phyloP scores from a whole-genome alignment of 2,888 invertebrate genomes.

The Apomyelois bistriatella region DNA sequence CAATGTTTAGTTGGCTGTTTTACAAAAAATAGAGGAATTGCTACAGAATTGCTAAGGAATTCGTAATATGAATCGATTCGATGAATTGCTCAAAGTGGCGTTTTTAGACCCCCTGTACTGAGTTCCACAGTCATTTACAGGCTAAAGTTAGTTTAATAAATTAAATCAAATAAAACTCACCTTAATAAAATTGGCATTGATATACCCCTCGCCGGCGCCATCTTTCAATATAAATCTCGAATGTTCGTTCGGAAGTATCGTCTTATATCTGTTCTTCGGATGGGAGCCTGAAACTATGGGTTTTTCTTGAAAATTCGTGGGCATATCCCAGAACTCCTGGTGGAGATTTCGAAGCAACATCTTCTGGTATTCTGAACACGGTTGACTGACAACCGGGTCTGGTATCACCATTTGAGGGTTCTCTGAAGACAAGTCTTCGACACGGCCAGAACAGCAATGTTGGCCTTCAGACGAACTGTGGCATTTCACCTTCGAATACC shows the following conservation, averaged over 20 bases:
- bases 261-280: conserved; percentile 93
- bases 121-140: too few species aligned
- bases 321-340: conserved; percentile 97
- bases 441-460: conserved; percentile 56
- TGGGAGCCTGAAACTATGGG: conserved; percentile 94
- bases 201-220: conserved; percentile 86
- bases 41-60: too few species aligned
- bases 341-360: conserved; percentile 82
- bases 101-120: too few species aligned
- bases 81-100: too few species aligned
- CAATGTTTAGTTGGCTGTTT: too few species aligned
- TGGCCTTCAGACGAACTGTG: conserved; percentile 47
- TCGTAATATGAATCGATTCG: too few species aligned
- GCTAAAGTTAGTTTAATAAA: too few species aligned
- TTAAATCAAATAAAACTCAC: conserved; percentile 59
- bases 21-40: too few species aligned
- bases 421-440: conserved; percentile 48
- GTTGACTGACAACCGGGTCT: conserved; percentile 51
- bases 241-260: conserved; percentile 93
- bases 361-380: conserved; percentile 82
- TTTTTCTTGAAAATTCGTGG: conserved; percentile 94
- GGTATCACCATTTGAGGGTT: conserved; percentile 65
- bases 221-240: conserved; percentile 87
- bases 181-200: conserved; percentile 96
- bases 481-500: conserved; percentile 70